Base-by-base conservation (phyloP, 1,140 invertebrate species). In the Ceratina calcarata region DNA sequence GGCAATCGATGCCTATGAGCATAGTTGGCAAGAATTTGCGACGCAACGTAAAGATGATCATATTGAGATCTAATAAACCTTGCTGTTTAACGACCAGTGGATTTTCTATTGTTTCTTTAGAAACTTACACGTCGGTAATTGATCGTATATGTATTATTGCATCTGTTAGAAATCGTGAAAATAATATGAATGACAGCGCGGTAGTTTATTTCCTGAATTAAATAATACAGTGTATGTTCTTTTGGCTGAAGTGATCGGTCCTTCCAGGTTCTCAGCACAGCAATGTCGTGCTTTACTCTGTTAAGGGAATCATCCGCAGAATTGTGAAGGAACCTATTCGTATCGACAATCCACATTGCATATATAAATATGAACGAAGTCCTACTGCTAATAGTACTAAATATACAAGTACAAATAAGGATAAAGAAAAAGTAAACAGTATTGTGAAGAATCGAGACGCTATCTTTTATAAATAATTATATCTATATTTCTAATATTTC, bases 121-220 rank as follows among this genome's bases (percentile, higher is more conserved):
- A 87, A 49, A 83, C 81, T 0, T 88, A 77, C 8, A 87, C 76
- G 49, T 15, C 37, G 78, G 86, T 83, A 84, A 86, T 13, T 10
- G 15, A 16, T n/a, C 0, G 20, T 13, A 61, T 6, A 60, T 20
- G n/a, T 15, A 22, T 27, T 61, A 27, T 16, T 57, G 10, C n/a
- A 10, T n/a, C 8, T 0, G 15, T n/a, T n/a, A 18, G 13, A n/a
- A 18, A 18, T 57, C 3, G 16, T 16, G 55, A 18, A 4, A 57
- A 6, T 16, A 1, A 57, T 13, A n/a, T 16, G 16, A 57, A 57
- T n/a, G 53, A n/a, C n/a, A n/a, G n/a, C n/a, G n/a, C n/a, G n/a
- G n/a, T n/a, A n/a, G n/a, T n/a, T 55, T 55, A 15, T 13, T 18
- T 55, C 12, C 7, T n/a, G 6, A 57, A 57, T 16, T 57, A 57